Evolutionary conservation across 1,140 invertebrate species (phyloP).

Genomic region (Cotesia typhae): DNA sequence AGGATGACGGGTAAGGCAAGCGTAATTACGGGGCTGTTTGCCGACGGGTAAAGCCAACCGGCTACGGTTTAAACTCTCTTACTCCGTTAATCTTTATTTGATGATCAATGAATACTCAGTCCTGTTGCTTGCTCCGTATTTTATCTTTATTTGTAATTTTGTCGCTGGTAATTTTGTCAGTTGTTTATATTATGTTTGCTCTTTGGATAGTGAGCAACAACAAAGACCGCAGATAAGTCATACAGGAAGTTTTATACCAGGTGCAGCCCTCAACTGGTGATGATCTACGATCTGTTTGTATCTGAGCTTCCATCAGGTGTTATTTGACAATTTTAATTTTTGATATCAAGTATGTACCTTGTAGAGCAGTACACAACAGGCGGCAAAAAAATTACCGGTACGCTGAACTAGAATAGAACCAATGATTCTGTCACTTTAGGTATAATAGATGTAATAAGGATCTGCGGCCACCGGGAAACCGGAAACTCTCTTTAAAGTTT

Average conservation of each 20-base stretch:
- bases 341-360: too few species aligned
- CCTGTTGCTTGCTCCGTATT: background rate
- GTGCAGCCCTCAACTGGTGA: background rate
- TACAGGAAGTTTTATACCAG: background rate
- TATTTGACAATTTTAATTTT: too few species aligned
- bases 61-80: slow-evolving; percentile 17
- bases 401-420: background rate
- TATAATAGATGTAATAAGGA: slow-evolving; percentile 9
- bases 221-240: background rate
- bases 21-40: slow-evolving; percentile 32
- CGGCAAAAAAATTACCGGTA: too few species aligned
- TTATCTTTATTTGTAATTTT: slow-evolving; percentile 4
- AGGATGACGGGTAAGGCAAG: slow-evolving; percentile 13
- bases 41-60: slow-evolving; percentile 24
- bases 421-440: slow-evolving; percentile 37
- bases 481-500: slow-evolving; percentile 16
- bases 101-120: slow-evolving; percentile 35
- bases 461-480: slow-evolving; percentile 38
- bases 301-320: too few species aligned
- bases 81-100: slow-evolving; percentile 36
- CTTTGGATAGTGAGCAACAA: background rate
- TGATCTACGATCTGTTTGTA: too few species aligned
- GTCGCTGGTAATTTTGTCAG: background rate
- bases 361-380: too few species aligned
- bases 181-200: background rate